These are phyloP conservation scores for Gadus chalcogrammus DNA, from an alignment of 2,113 vertebrate species.

Conservation along the genomic window DNA sequence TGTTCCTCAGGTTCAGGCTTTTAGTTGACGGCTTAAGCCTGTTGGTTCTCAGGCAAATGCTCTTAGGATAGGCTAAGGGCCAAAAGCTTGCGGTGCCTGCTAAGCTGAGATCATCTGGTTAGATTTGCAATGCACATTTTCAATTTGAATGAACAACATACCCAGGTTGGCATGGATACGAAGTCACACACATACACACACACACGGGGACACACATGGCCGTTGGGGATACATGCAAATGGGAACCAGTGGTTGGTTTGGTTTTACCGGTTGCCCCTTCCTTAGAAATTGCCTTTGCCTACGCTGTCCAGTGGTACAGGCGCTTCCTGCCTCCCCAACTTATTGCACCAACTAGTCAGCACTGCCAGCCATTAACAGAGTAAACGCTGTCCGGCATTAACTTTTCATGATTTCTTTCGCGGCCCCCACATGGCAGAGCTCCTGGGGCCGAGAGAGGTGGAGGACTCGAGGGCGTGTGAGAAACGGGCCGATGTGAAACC, in stretches of 20 bases:
- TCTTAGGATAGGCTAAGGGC: slow-evolving; percentile 37
- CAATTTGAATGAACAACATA: slow-evolving; percentile 64
- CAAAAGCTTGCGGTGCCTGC: slow-evolving; percentile 44
- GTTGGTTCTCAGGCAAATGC: slow-evolving; percentile 41
- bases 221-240: slow-evolving; percentile 48
- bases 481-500: slow-evolving; percentile 49
- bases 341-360: too few relatives aligned
- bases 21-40: slow-evolving; percentile 48
- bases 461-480: slow-evolving; percentile 50
- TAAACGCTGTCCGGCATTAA: slow-evolving; percentile 29
- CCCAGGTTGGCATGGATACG: slow-evolving; percentile 29
- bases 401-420: slow-evolving; percentile 34
- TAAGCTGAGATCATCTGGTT: slow-evolving; percentile 59
- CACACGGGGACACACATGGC: neutral
- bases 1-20: slow-evolving; percentile 39
- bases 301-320: too few relatives aligned
- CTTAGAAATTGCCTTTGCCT: neutral
- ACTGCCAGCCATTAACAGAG: too few relatives aligned
- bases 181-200: slow-evolving; percentile 7
- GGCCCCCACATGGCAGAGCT: slow-evolving; percentile 38
- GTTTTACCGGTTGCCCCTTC: slow-evolving; percentile 9
- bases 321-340: too few relatives aligned
- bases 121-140: slow-evolving; percentile 69
- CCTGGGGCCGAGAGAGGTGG: slow-evolving; percentile 23
- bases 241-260: slow-evolving; percentile 22